Base-by-base conservation (phyloP, 1,140 invertebrate species). In the Whitmania pigra region DNA sequence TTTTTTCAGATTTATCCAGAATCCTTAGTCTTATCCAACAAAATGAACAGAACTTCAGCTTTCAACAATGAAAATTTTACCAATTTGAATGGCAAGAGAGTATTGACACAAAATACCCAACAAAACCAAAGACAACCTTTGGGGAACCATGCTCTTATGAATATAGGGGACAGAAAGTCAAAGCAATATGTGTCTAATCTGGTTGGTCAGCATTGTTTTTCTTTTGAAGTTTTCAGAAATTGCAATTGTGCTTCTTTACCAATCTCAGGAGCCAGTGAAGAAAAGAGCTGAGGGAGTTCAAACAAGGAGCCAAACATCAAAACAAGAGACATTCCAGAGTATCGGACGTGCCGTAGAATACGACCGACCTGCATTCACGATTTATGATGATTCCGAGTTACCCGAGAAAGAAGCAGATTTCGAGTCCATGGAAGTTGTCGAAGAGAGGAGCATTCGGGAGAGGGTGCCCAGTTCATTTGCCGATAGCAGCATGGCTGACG, bases 311-410 rank as follows among this genome's bases (percentile, higher is more conserved):
- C 36, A 66, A 31, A 66, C 71, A 31, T 22, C 70, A 43, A 66
- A 60, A 31, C 27, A 68, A 63, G 63, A 49, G 15, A 13, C 43
- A 49, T 49, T 49, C 54, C 4, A 66, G 43, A 22, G 31, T 17
- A 20, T 72, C 36, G 31, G 27, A 31, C 54, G 22, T 49, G n/a
- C 67, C 63, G 66, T n/a, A 11, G n/a, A 54, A 49, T 43, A 29
- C 4, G 53, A 55, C 25, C 60, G 11, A 49, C 72, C 68, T 43
- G 27, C 66, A 31, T 73, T 73, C 66, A 63, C 63, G 18, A 73
- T 73, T 54, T 67, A 73, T 43, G 40, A 69, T 22, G 72, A 73
- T 53, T n/a, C 68, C 20, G 66, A 17, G 25, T 31, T 60, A 31
- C 27, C 18, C 20, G n/a, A 25, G 27, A 25, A 69, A 73, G n/a